Percentiles rank a stretch among this genome's conserved stretches.
Conservation (phyloP, 2,888 invertebrate species). For the Sarcophaga variegata region DNA sequence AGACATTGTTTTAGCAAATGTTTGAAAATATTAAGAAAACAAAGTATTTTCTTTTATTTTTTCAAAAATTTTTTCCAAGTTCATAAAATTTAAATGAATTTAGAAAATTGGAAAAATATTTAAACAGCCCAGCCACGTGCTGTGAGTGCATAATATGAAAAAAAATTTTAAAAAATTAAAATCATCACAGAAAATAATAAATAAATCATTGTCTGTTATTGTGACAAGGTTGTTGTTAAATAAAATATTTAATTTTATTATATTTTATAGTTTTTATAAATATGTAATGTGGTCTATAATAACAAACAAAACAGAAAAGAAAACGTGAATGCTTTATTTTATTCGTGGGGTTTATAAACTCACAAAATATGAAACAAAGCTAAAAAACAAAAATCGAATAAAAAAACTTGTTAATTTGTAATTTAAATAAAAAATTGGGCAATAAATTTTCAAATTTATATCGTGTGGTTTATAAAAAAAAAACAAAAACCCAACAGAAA, state of each 20-base stretch:
- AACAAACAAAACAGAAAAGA: too few relatives aligned
- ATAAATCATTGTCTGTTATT: neutral
- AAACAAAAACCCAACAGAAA: neutral
- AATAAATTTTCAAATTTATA: slow-evolving; percentile 1
- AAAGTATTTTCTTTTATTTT: neutral
- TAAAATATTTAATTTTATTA: neutral
- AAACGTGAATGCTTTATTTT: too few relatives aligned
- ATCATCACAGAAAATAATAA: too few relatives aligned
- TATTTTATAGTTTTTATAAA: neutral
- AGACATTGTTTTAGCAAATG: neutral
- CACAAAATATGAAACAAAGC: neutral
- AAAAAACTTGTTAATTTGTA: slow-evolving; percentile 8
- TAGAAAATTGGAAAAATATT: neutral
- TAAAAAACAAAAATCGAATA: neutral
- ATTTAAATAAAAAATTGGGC: slow-evolving; percentile 38
- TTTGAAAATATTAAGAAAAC: neutral
- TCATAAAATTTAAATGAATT: neutral
- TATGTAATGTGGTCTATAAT: too few relatives aligned
- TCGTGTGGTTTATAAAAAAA: neutral
- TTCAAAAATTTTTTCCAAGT: neutral
- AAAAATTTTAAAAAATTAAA: neutral
- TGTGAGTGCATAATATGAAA: neutral
- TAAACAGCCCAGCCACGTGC: slow-evolving; percentile 7
- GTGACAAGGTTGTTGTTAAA: slow-evolving; percentile 19
- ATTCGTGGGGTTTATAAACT: neutral